Percentiles rank a stretch among this genome's conserved stretches.
Conservation (phyloP, 2,888 invertebrate genomes). For the Pammene aurita region DNA sequence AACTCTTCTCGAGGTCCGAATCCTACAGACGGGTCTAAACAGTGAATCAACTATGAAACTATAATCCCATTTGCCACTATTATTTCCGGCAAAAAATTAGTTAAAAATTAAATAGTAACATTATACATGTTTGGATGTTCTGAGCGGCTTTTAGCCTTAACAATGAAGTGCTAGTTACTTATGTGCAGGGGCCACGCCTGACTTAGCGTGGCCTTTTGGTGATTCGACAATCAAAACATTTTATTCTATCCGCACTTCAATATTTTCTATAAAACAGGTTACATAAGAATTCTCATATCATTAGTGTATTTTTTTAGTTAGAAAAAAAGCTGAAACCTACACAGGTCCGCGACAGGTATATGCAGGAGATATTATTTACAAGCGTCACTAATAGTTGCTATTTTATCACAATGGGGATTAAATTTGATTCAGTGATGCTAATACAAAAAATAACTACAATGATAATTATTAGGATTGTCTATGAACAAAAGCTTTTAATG, state of each 20-base stretch:
- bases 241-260: constrained; percentile 53
- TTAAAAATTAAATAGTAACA: constrained; percentile 58
- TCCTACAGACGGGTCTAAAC: constrained; percentile 52
- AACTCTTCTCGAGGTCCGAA: constrained; percentile 52
- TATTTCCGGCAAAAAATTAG: constrained; percentile 64
- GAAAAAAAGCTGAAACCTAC: constrained; percentile 54
- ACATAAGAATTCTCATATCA: constrained; percentile 44
- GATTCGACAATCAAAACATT: constrained; percentile 74
- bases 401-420: constrained; percentile 42
- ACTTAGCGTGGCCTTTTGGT: constrained; percentile 59
- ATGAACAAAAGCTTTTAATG: constrained; percentile 30
- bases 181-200: constrained; percentile 51
- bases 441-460: constrained; percentile 34
- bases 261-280: constrained; percentile 54
- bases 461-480: constrained; percentile 30
- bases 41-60: constrained; percentile 60
- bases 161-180: constrained; percentile 61
- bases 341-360: constrained; percentile 53
- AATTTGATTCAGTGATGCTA: constrained; percentile 37
- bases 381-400: constrained; percentile 51
- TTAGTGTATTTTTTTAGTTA: constrained; percentile 47
- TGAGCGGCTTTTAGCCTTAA: constrained; percentile 64
- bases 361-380: constrained; percentile 63
- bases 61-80: constrained; percentile 77
- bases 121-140: constrained; percentile 55